Evolutionary conservation across 2,888 invertebrate genomes (phyloP).

Genomic region (Acronicta aceris): DNA sequence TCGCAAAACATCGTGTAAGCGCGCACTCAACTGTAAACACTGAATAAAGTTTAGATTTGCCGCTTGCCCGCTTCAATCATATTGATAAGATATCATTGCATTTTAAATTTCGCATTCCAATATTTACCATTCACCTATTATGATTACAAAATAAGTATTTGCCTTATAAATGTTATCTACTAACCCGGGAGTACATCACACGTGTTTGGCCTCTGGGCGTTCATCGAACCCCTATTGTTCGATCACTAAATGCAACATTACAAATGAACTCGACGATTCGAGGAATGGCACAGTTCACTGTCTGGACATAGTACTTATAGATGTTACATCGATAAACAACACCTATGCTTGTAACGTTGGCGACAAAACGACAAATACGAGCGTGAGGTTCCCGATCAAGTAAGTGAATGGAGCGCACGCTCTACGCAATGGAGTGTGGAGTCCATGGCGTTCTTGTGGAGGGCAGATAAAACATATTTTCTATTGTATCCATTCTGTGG

Average conservation of each 20-base stretch:
- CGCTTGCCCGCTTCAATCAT: constrained; percentile 61
- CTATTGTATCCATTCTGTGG: constrained; percentile 81
- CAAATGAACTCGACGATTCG: constrained; percentile 57
- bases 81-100: constrained; percentile 77
- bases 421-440: constrained; percentile 65
- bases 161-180: constrained; percentile 58
- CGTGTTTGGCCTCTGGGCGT: constrained; percentile 66
- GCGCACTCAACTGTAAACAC: constrained; percentile 68
- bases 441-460: constrained; percentile 66
- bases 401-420: constrained; percentile 70
- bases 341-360: constrained; percentile 50
- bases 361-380: constrained; percentile 68
- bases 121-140: constrained; percentile 63
- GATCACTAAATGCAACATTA: constrained; percentile 63
- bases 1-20: constrained; percentile 69
- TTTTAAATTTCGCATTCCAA: constrained; percentile 59
- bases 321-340: constrained; percentile 68
- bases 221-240: constrained; percentile 74
- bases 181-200: constrained; percentile 75
- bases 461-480: constrained; percentile 79
- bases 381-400: constrained; percentile 73
- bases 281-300: constrained; percentile 55
- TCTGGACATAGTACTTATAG: constrained; percentile 18
- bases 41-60: constrained; percentile 61
- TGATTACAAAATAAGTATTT: constrained; percentile 36